Evolutionary conservation across 92 coral and sea anemone genomes (phyloP).

Genomic region (Isaurus tuberculatus): DNA sequence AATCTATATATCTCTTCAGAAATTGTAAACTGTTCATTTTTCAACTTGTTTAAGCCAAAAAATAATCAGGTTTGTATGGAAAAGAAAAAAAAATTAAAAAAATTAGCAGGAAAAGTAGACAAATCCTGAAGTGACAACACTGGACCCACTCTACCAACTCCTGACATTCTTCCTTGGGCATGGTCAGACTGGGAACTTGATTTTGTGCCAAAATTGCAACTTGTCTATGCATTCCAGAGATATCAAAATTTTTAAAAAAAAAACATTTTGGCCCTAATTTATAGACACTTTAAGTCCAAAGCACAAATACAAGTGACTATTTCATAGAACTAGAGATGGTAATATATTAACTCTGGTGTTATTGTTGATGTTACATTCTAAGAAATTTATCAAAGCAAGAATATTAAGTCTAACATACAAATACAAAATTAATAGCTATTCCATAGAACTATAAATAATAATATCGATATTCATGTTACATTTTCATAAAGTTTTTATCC

Average conservation of each 20-base stretch:
- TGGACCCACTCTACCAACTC: neutral
- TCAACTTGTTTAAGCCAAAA: no score
- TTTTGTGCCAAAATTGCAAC: neutral
- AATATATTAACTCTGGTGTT: neutral
- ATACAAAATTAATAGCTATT: neutral
- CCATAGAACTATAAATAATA: neutral
- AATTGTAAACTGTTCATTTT: no score
- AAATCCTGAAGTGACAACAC: conserved; percentile 2
- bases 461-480: neutral
- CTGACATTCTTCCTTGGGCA: conserved; percentile 1
- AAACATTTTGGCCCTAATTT: conserved; percentile 1
- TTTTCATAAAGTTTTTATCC: neutral
- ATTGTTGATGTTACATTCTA: neutral
- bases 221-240: conserved; percentile 1
- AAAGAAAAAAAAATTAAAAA: no score
- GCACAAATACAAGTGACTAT: no score
- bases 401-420: neutral
- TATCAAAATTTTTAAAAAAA: neutral
- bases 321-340: neutral
- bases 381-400: neutral
- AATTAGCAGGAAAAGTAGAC: no score
- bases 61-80: no score
- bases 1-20: no score
- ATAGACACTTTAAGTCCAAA: neutral
- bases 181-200: neutral